Percentiles rank a stretch among this genome's conserved stretches.
Evolutionary conservation across 2,797 vertebrate species (phyloP).

Genomic region (Morus bassanus): DNA sequence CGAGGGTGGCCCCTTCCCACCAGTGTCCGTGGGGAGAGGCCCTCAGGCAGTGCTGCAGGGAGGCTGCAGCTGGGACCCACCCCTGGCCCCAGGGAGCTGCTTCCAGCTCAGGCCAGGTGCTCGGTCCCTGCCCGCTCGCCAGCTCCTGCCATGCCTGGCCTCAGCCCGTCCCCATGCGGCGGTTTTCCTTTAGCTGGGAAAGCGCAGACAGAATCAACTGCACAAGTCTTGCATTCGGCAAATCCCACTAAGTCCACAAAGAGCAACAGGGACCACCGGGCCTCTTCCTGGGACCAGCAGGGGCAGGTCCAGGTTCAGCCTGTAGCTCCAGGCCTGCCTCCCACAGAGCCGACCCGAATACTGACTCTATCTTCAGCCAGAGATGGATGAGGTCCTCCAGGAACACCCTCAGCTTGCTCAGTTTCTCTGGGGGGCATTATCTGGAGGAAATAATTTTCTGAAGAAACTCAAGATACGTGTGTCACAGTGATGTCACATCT

Average conservation of each 20-base stretch:
- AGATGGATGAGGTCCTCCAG: background rate
- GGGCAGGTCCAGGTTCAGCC: background rate
- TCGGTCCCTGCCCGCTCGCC: background rate
- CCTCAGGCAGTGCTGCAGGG: background rate
- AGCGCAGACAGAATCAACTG: background rate
- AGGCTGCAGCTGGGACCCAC: background rate
- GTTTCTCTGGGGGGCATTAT: background rate
- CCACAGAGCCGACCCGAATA: background rate
- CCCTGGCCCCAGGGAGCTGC: background rate
- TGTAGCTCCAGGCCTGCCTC: background rate
- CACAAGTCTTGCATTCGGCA: accelerated
- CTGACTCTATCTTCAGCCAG: background rate
- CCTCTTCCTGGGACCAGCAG: background rate
- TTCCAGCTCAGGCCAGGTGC: accelerated
- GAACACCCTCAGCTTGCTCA: background rate
- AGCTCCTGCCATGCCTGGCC: background rate
- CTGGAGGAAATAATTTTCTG: background rate
- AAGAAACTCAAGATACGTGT: background rate
- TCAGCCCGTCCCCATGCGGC: background rate
- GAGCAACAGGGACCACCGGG: accelerated
- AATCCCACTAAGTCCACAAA: background rate
- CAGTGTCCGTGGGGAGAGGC: background rate
- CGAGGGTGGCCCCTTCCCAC: background rate
- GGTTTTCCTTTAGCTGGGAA: background rate
- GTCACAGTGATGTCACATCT: background rate